These are phyloP conservation scores for Sialis fuliginosa DNA, from an alignment of 2,888 invertebrate species.

Conservation along the genomic window DNA sequence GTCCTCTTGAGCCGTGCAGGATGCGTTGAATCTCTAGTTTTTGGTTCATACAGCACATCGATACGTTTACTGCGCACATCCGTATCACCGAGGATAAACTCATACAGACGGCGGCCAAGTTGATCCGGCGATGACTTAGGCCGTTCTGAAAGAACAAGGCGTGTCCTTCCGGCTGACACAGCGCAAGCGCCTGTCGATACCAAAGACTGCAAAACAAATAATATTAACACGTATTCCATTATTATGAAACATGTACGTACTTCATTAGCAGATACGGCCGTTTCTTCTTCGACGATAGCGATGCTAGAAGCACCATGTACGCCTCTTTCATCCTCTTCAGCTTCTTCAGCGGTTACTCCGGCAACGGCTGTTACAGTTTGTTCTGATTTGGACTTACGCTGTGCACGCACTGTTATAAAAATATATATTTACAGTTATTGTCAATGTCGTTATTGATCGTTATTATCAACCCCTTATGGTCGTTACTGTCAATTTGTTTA, in stretches of 20 bases:
- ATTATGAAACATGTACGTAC: constrained; percentile 15
- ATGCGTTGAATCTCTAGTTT: constrained; percentile 16
- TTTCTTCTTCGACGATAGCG: constrained; percentile 16
- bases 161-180: constrained; percentile 12
- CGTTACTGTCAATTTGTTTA: too few relatives aligned
- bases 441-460: too few relatives aligned
- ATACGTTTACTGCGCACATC: constrained; percentile 5
- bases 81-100: constrained; percentile 14
- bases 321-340: not conserved
- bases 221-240: constrained; percentile 8
- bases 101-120: constrained; percentile 21
- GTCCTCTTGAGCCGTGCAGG: too few relatives aligned
- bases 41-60: constrained; percentile 19
- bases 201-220: too few relatives aligned
- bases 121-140: constrained; percentile 24
- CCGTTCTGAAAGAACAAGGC: constrained; percentile 19
- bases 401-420: too few relatives aligned
- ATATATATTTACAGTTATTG: too few relatives aligned
- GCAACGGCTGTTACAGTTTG: too few relatives aligned
- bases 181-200: not conserved
- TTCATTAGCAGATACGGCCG: constrained; percentile 12
- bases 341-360: too few relatives aligned
- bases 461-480: too few relatives aligned
- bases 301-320: constrained; percentile 12
- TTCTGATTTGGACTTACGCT: too few relatives aligned